These are phyloP conservation scores for Halcyon senegalensis DNA, from an alignment of 2,113 vertebrate species.

Conservation along the genomic window DNA sequence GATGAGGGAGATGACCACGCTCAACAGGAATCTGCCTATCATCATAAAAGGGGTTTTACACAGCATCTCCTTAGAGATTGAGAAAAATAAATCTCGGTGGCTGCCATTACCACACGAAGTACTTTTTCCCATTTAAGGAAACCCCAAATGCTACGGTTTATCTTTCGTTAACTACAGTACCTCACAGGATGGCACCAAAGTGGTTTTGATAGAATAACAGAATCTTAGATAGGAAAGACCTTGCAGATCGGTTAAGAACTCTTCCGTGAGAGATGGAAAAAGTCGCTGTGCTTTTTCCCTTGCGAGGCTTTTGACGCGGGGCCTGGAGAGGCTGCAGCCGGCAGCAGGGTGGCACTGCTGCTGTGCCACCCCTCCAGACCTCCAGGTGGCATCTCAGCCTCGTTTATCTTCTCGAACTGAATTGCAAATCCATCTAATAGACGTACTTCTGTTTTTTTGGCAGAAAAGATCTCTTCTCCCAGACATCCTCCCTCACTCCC, in stretches of 20 bases:
- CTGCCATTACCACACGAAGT: not conserved
- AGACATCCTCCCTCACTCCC: not conserved
- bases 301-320: not conserved
- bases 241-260: not conserved
- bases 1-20: not conserved
- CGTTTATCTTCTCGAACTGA: not conserved
- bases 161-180: not conserved
- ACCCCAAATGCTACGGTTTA: not conserved
- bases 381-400: conserved; percentile 51
- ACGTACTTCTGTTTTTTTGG: not conserved
- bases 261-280: not conserved
- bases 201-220: not conserved
- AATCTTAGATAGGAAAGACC: not conserved
- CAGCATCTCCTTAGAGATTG: not conserved
- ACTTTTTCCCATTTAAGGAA: not conserved
- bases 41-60: not conserved
- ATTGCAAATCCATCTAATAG: not conserved
- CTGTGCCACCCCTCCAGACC: not conserved
- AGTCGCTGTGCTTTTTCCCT: not conserved
- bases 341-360: not conserved
- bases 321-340: not conserved
- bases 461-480: not conserved
- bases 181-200: not conserved
- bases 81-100: not conserved
- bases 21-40: not conserved